Evolutionary conservation across 2,888 invertebrate species (phyloP), one percentile per base, ranked within the genome.

Genomic region (Cylloceria caligata): DNA sequence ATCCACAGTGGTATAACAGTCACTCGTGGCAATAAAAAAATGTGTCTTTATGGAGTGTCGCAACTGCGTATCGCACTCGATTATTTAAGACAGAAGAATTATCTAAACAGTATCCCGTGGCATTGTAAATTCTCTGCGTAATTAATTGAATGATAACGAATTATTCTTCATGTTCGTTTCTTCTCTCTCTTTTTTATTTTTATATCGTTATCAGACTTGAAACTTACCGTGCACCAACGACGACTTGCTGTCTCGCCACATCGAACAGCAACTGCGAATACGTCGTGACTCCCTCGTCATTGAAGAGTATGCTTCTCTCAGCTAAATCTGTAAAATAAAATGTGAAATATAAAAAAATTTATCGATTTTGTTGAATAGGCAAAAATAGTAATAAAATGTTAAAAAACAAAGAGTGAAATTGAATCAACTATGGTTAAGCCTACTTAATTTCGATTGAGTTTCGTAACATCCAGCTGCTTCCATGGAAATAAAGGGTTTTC

Each of bases 261-360:
- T 98, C 98, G 93, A 98, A 97, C 77, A 97, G 94, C 91, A 98
- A 94, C 94, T 97, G 96, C 69, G 97, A 96, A 93, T 96, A 98
- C 86, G 96, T 95, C 83, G 95, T 95, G 86, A 97, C 96, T 87
- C 95, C 95, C 83, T 95, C 94, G 92, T 96, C 95, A 88, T 94
- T 94, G 93, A 97, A 98, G 55, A 88, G 81, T 39, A 83, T 88
- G 73, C 88, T 91, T 3, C 89, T 90, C 16, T 89, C 88, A 84
- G 96, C 93, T 87, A 96, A 93, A 94, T 97, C 97, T 97, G 94
- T 39, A 93, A 94, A 87, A 92, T 0, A 16, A 82, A 67, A 52
- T 55, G 21, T 36, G 3, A 39, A 19, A 60, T 64, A 36, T 16
- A 30, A 13, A n/a, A 30, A 13, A 68, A 42, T 13, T 1, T 19